Percentiles rank a stretch among this genome's conserved stretches.
These are phyloP conservation scores for Carapus acus DNA, from an alignment of 2,797 vertebrate genomes.

Conservation along the genomic window DNA sequence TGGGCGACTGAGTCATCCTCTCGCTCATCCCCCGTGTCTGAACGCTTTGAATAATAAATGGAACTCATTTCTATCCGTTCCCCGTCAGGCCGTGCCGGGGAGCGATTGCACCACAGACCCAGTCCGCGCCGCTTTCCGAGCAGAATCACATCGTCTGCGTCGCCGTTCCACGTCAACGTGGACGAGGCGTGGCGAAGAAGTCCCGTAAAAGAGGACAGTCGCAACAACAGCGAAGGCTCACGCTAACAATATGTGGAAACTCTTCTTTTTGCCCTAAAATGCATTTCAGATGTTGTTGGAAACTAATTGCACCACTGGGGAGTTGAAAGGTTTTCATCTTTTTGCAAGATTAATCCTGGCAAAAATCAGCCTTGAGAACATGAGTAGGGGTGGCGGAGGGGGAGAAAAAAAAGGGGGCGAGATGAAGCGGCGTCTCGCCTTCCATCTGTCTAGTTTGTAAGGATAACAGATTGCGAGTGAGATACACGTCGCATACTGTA, in stretches of 20 bases:
- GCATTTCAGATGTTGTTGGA: conserved; percentile 65
- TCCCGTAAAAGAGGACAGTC: too few relatives aligned
- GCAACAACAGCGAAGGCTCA: too few relatives aligned
- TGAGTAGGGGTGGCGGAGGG: too few relatives aligned
- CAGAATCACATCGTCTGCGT: too few relatives aligned
- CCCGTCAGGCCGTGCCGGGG: conserved; percentile 10
- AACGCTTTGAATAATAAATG: conserved; percentile 51
- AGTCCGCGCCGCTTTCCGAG: not conserved
- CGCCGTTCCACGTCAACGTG: too few relatives aligned
- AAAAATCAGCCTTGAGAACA: conserved; percentile 34
- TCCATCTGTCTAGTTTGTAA: conserved; percentile 33
- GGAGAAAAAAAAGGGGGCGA: not conserved
- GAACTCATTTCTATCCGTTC: conserved; percentile 37
- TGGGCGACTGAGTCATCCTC: not conserved
- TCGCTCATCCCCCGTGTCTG: conserved; percentile 16
- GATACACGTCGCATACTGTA: conserved; percentile 40
- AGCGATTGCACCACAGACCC: conserved; percentile 19
- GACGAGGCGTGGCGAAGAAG: too few relatives aligned
- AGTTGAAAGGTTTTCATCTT: conserved; percentile 57
- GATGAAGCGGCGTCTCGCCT: conserved; percentile 23
- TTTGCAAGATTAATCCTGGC: conserved; percentile 58
- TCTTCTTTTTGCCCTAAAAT: too few relatives aligned
- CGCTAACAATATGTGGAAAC: too few relatives aligned
- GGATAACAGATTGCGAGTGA: conserved; percentile 32
- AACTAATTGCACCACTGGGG: conserved; percentile 58